A percentile compares a stretch with the other conserved stretches of the same genome.
Evolutionary conservation across 2,888 invertebrate species (phyloP).

Genomic region (Exephanes ischioxanthus): DNA sequence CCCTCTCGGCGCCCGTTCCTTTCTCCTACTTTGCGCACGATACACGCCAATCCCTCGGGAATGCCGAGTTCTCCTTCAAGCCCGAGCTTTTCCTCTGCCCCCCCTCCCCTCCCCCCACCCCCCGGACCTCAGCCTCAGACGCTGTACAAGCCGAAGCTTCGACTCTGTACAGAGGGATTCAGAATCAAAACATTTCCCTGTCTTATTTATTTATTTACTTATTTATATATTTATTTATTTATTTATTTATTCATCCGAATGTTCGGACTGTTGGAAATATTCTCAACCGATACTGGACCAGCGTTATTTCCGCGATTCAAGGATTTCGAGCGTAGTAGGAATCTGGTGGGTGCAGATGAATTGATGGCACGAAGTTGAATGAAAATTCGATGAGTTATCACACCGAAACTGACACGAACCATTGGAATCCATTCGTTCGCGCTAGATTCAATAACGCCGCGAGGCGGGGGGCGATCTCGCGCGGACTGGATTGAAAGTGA

Average conservation of each 20-base stretch:
- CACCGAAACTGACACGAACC: background rate
- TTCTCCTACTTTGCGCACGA: slow-evolving; percentile 71
- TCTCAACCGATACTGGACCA: background rate
- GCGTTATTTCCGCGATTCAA: background rate
- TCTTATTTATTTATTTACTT: background rate
- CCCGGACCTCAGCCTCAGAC: slow-evolving; percentile 32
- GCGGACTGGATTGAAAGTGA: slow-evolving; percentile 27
- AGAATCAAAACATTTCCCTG: background rate
- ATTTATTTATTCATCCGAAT: background rate
- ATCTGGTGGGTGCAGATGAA: background rate
- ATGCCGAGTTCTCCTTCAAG: slow-evolving; percentile 70
- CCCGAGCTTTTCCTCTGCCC: slow-evolving; percentile 51
- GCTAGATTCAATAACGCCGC: slow-evolving; percentile 20
- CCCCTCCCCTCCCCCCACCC: background rate
- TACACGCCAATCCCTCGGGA: slow-evolving; percentile 75
- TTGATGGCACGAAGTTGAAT: background rate
- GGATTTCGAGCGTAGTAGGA: background rate
- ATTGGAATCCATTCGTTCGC: slow-evolving; percentile 11
- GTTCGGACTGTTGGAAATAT: background rate
- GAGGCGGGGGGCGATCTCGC: background rate
- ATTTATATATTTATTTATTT: background rate
- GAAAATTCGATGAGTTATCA: background rate
- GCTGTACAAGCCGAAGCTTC: slow-evolving; percentile 27
- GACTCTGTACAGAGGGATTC: slow-evolving; percentile 35
- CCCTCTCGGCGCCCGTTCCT: slow-evolving; percentile 56